phyloP scores from a whole-genome alignment of 2,797 vertebrate genomes.

The Xiphorhynchus erythropygius region DNA sequence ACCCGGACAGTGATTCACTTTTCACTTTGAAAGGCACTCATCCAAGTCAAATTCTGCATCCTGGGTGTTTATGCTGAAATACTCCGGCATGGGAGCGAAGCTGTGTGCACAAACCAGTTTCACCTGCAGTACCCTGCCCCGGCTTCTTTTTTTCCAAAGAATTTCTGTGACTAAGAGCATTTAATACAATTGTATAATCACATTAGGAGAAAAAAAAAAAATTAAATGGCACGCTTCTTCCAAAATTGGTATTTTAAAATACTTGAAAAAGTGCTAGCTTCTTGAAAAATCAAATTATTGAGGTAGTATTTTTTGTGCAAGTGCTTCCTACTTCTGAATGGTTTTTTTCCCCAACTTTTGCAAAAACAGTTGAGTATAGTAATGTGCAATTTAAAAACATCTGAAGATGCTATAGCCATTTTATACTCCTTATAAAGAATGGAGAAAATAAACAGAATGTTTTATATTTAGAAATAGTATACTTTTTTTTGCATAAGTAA shows the following conservation, averaged over 20 bases:
- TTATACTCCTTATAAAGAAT: not conserved
- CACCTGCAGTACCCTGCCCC: not conserved
- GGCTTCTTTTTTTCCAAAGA: not conserved
- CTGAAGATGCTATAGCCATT: not conserved
- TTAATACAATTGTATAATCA: conserved; percentile 29
- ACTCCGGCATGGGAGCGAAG: not conserved
- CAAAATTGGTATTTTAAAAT: not conserved
- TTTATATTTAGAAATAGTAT: not conserved
- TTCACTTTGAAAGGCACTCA: not conserved
- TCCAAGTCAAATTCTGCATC: not conserved
- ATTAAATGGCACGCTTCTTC: not conserved
- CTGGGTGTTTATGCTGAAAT: not conserved
- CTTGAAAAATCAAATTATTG: conserved; percentile 2
- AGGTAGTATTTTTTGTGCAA: not conserved
- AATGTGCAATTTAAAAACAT: not conserved
- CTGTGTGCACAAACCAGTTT: not conserved
- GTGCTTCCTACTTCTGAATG: not conserved
- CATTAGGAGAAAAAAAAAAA: not conserved
- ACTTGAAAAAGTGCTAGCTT: not conserved
- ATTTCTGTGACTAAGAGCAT: not conserved
- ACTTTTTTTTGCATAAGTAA: not conserved
- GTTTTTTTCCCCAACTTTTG: not conserved
- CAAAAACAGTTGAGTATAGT: not conserved
- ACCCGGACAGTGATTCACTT: not conserved
- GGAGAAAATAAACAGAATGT: not conserved